phyloP scores from a whole-genome alignment of 2,888 invertebrate species.

The Digitonthophagus gazella region DNA sequence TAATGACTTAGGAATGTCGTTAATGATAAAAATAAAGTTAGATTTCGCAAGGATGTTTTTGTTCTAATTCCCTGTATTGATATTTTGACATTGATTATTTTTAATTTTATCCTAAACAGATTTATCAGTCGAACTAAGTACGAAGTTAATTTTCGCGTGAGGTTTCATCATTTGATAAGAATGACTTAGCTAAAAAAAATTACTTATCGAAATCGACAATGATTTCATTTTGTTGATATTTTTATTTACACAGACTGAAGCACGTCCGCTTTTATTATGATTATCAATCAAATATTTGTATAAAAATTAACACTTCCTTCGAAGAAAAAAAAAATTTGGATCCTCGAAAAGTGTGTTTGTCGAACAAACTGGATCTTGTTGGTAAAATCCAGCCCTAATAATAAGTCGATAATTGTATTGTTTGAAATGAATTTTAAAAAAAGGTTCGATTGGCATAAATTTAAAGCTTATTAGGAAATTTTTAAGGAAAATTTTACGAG shows the following conservation, averaged over 20 bases:
- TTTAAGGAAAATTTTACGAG: neutral
- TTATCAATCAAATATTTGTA: neutral
- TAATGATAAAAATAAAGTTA: no score
- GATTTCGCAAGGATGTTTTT: neutral
- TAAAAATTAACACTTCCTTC: neutral
- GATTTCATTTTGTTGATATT: no score
- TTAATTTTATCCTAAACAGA: neutral
- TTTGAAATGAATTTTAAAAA: no score
- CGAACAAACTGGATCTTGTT: neutral
- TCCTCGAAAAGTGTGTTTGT: neutral
- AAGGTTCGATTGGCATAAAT: neutral
- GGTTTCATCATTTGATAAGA: neutral
- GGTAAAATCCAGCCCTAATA: neutral
- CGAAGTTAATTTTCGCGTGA: neutral
- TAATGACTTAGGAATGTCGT: neutral
- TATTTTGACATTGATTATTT: no score
- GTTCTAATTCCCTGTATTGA: neutral
- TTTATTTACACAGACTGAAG: no score
- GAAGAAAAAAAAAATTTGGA: neutral
- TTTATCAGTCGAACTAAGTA: neutral
- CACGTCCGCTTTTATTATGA: no score
- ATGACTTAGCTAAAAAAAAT: neutral
- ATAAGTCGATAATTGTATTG: no score
- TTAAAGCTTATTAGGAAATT: neutral
- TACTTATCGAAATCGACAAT: no score